Percentiles rank a stretch among this genome's conserved stretches.
phyloP scores from a whole-genome alignment of 1,140 invertebrate genomes.

The Cecropterus lyciades region DNA sequence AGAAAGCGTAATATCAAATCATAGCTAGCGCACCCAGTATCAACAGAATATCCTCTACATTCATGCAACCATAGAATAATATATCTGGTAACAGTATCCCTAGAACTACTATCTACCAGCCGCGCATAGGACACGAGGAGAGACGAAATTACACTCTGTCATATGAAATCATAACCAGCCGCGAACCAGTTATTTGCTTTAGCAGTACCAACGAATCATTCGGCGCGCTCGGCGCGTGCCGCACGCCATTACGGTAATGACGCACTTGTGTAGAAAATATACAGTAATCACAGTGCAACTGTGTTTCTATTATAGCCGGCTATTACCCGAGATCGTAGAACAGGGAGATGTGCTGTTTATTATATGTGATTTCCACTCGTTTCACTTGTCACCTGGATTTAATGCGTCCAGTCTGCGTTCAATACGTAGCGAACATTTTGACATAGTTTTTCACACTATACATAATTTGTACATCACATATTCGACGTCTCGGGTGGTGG shows the following conservation, averaged over 20 bases:
- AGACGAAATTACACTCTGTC: neutral
- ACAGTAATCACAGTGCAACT: slow-evolving; percentile 55
- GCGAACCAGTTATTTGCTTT: slow-evolving; percentile 38
- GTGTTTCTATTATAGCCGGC: slow-evolving; percentile 52
- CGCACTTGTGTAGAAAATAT: slow-evolving; percentile 62
- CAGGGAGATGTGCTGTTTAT: slow-evolving; percentile 46
- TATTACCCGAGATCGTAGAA: slow-evolving; percentile 50
- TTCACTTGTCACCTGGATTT: slow-evolving; percentile 50
- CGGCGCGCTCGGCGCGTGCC: slow-evolving; percentile 45
- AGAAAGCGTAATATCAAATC: too few relatives aligned
- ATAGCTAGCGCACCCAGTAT: too few relatives aligned
- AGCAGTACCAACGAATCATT: slow-evolving; percentile 48
- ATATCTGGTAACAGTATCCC: too few relatives aligned
- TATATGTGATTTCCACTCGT: slow-evolving; percentile 52
- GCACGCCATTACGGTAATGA: slow-evolving; percentile 61
- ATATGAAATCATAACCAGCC: slow-evolving; percentile 25
- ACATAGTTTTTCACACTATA: too few relatives aligned
- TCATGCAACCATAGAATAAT: too few relatives aligned
- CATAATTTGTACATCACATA: too few relatives aligned
- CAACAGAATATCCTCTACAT: too few relatives aligned
- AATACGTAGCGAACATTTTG: neutral
- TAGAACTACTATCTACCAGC: neutral
- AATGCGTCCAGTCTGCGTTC: slow-evolving; percentile 18
- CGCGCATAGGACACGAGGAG: slow-evolving; percentile 7
- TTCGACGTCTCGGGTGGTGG: too few relatives aligned